Percentiles rank a stretch among this genome's conserved stretches.
Conservation (phyloP, 2,888 invertebrate species). For the Campoplex capitator region DNA sequence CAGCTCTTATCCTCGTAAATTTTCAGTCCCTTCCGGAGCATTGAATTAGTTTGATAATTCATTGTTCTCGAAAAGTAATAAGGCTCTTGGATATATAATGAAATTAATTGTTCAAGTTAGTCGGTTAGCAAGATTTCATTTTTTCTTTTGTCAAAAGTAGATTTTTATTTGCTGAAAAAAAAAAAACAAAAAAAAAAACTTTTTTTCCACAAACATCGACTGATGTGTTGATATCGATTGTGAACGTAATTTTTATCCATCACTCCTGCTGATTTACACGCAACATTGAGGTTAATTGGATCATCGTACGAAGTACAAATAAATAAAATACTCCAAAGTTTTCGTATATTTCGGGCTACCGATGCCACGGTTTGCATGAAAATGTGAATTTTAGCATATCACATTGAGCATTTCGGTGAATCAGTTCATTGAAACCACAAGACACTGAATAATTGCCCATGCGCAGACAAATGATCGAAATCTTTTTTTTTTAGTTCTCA, state of each 20-base stretch:
- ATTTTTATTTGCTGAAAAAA: background rate
- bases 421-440: no score
- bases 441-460: background rate
- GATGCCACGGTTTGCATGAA: background rate
- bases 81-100: background rate
- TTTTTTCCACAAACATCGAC: background rate
- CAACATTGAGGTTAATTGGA: background rate
- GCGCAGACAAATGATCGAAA: background rate
- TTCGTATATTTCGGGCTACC: background rate
- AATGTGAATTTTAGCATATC: background rate
- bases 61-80: background rate
- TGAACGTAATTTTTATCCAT: no score
- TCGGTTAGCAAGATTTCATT: background rate
- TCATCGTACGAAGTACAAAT: background rate
- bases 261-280: background rate
- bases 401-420: no score
- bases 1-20: conserved; percentile 22
- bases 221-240: no score
- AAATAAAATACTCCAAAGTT: background rate
- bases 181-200: no score
- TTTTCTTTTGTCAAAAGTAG: background rate
- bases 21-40: conserved; percentile 6
- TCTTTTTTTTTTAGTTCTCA: background rate
- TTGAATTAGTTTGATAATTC: conserved; percentile 21
- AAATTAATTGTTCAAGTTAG: background rate